phyloP scores from a whole-genome alignment of 1,140 invertebrate genomes.

The Drosophila oshimai region DNA sequence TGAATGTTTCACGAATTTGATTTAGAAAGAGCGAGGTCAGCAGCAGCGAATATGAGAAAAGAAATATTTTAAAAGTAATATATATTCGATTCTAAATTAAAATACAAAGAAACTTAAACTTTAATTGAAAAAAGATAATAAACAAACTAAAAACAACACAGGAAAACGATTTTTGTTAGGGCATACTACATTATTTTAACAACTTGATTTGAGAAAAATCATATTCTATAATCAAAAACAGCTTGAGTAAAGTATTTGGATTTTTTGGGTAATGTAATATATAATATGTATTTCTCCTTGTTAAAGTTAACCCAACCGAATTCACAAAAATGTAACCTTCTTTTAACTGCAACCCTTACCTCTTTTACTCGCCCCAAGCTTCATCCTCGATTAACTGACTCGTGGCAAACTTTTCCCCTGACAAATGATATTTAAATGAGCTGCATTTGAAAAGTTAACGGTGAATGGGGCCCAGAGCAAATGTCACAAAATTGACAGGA shows the following conservation, averaged over 20 bases:
- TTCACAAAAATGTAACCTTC: neutral
- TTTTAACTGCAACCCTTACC: neutral
- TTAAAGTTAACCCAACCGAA: neutral
- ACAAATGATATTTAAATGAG: conserved; percentile 79
- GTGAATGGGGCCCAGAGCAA: conserved; percentile 34
- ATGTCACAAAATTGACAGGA: conserved; percentile 65
- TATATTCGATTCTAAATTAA: neutral
- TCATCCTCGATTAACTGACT: conserved; percentile 27
- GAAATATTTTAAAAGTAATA: neutral
- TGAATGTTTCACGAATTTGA: neutral
- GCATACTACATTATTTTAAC: too few species aligned
- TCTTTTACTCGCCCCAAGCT: neutral
- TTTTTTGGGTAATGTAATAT: too few species aligned
- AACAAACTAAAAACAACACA: too few species aligned
- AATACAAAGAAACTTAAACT: too few species aligned
- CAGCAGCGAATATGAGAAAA: too few species aligned
- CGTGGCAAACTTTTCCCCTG: conserved; percentile 37
- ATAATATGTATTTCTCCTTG: too few species aligned
- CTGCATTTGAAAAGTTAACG: conserved; percentile 69
- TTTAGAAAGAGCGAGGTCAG: neutral
- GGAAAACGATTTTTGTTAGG: too few species aligned
- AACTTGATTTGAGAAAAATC: too few species aligned
- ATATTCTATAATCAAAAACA: too few species aligned
- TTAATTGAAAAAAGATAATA: neutral
- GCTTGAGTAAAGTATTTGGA: too few species aligned